A percentile compares a stretch with the other conserved stretches of the same genome.
Evolutionary conservation across 2,888 invertebrate species (phyloP).

Genomic region (Torymus aiolomorphi): DNA sequence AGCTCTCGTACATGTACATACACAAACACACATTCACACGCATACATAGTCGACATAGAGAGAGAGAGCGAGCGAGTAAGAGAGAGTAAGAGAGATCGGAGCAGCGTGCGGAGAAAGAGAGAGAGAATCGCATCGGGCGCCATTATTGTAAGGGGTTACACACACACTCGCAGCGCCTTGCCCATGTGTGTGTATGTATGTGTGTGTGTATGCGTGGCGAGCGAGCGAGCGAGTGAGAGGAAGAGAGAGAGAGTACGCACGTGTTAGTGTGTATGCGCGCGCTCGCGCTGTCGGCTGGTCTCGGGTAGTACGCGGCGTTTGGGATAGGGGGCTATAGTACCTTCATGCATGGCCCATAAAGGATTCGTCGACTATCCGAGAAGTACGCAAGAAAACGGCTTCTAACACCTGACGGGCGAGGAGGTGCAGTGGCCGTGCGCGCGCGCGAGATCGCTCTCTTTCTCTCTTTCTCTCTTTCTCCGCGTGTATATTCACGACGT

Average conservation of each 20-base stretch:
- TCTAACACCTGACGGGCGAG: conserved; percentile 74
- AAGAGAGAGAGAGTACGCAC: not conserved
- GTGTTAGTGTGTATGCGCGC: not conserved
- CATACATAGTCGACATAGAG: not conserved
- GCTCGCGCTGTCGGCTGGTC: conserved; percentile 55
- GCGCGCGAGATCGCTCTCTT: not conserved
- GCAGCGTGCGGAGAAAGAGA: conserved; percentile 71
- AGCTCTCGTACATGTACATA: not conserved
- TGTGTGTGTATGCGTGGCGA: conserved; percentile 12
- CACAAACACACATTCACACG: not conserved
- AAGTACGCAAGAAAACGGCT: conserved; percentile 78
- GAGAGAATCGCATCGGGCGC: conserved; percentile 71
- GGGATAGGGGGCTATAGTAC: conserved; percentile 90
- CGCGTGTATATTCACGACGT: not conserved
- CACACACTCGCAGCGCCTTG: conserved; percentile 63
- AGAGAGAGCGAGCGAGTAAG: not conserved
- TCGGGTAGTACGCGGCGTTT: conserved; percentile 79
- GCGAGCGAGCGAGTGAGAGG: conserved; percentile 27
- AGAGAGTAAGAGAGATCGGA: conserved; percentile 37
- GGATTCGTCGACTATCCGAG: conserved; percentile 86
- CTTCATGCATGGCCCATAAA: conserved; percentile 91
- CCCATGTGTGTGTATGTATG: conserved; percentile 63
- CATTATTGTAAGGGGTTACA: conserved; percentile 78
- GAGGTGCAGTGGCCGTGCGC: conserved; percentile 12
- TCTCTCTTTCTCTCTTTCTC: conserved; percentile 43